Evolutionary conservation across 2,888 invertebrate genomes (phyloP), one percentile per base, ranked within the genome.

Genomic region (Scaptomyza caliginosa): DNA sequence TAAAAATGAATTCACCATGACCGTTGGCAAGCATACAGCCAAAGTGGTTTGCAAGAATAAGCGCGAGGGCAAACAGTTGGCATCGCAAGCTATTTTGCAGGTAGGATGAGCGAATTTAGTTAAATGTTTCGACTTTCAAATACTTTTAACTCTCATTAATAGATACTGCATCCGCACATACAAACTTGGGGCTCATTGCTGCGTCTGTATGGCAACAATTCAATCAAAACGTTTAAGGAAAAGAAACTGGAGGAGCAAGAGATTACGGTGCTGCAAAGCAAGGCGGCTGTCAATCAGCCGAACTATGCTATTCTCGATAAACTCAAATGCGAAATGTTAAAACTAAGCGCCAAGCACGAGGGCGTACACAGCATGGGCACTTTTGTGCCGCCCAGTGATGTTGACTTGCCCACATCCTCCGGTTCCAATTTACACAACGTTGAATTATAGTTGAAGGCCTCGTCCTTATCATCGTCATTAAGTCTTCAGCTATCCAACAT

Each of bases 21-120:
- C 94, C 10, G 98, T 98, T 36, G 98, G 98, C 48, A 97, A 97
- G 90, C 97, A 98, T 90, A 94, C 94, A 10, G 98, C 97, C 1
- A 96, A 95, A 19, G 97, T 99, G 19, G 93, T 95, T n/a, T 98
- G 98, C 91, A 96, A 96, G 90, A 99, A 99, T 92, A 99, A 99
- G 92, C 94, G 97, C 85, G 97, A 97, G 72, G 99, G 99, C 5
- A 99, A 99, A 90, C 99, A 99, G 90, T 93, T 96, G 77, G 99
- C 99, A 16, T 96, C 99, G 4, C 99, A 99, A 92, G 95, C 96
- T 7, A 97, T 99, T 77, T 92, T 99, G 42, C 96, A 96, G 93
- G 95, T 95, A 83, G 69, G n/a, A n/a, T 30, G 8, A 7, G 11
- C 2, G 26, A 17, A 4, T 11, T 30, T 1, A 30, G 28, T 0